phyloP scores from a whole-genome alignment of 2,888 invertebrate genomes.

The Tenthredo mesomela region DNA sequence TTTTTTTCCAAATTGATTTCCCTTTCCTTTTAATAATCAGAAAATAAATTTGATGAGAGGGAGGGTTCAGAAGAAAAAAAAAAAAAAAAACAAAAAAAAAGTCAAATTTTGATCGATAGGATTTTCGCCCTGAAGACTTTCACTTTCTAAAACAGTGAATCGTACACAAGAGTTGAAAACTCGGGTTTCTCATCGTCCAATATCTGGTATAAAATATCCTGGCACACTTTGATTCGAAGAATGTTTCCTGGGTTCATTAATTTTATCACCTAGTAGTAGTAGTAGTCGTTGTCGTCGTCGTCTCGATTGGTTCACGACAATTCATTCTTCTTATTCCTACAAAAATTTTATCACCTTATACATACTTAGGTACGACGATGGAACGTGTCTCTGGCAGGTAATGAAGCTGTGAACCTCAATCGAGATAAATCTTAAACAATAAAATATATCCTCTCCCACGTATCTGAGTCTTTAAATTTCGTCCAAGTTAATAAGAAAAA shows the following conservation, averaged over 20 bases:
- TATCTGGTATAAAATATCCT: not conserved
- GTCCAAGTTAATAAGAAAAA: not conserved
- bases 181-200: too few species aligned
- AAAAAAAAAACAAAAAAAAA: not conserved
- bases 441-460: not conserved
- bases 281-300: not conserved
- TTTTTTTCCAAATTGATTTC: not conserved
- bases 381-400: not conserved
- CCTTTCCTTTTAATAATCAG: not conserved
- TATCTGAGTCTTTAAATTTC: not conserved
- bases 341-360: not conserved
- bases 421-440: not conserved
- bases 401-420: not conserved
- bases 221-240: not conserved
- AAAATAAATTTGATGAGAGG: not conserved
- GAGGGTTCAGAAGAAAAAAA: not conserved
- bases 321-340: not conserved
- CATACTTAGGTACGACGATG: not conserved
- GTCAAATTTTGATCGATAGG: not conserved
- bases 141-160: too few species aligned
- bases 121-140: too few species aligned
- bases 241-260: constrained; percentile 20
- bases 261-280: constrained; percentile 6
- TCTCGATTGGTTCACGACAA: not conserved
- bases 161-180: too few species aligned